Percentiles rank a stretch among this genome's conserved stretches.
Evolutionary conservation across 1,140 invertebrate species (phyloP).

Genomic region (Drosophila kanapiae): DNA sequence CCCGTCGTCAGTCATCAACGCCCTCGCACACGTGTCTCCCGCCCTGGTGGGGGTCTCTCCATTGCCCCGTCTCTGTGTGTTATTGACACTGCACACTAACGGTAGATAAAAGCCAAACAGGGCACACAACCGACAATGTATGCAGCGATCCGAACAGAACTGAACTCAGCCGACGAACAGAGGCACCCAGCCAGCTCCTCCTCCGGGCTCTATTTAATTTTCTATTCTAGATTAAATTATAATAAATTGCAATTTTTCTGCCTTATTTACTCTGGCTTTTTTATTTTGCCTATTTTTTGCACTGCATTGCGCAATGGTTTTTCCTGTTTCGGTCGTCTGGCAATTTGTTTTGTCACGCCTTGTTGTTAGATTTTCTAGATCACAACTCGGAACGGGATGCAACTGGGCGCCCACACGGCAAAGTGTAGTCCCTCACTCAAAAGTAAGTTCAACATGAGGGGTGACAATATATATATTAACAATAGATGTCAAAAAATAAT

Average conservation of each 20-base stretch:
- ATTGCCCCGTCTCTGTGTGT: constrained; percentile 37
- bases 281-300: constrained; percentile 17
- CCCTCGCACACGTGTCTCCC: constrained; percentile 57
- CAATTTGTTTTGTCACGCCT: constrained; percentile 56
- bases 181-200: constrained; percentile 24
- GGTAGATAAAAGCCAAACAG: constrained; percentile 79
- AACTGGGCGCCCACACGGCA: constrained; percentile 37
- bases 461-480: background rate
- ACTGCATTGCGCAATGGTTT: constrained; percentile 69
- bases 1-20: constrained; percentile 53
- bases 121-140: constrained; percentile 69
- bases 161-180: constrained; percentile 9
- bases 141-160: constrained; percentile 41
- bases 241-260: constrained; percentile 75
- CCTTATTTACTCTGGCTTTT: constrained; percentile 14
- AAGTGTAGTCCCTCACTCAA: background rate
- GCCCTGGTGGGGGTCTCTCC: background rate
- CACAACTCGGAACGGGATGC: constrained; percentile 16
- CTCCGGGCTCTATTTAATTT: constrained; percentile 69
- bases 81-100: constrained; percentile 79
- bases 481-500: too few relatives aligned
- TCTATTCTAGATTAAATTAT: constrained; percentile 83
- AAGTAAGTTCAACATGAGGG: background rate
- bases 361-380: constrained; percentile 29
- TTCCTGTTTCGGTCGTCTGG: constrained; percentile 40